Conservation (phyloP, 2,113 vertebrate species). For the Chrysemys picta region DNA sequence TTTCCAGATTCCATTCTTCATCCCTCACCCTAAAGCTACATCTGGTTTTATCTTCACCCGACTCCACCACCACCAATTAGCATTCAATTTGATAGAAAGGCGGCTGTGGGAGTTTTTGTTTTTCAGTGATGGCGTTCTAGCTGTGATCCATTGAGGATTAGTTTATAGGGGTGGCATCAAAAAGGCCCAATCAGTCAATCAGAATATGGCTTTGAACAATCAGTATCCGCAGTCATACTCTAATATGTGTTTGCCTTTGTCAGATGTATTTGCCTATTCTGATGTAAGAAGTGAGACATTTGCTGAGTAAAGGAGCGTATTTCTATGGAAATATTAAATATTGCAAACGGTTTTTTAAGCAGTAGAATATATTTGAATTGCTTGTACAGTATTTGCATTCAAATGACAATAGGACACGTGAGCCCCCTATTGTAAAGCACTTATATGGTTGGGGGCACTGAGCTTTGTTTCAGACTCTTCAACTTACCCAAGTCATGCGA, state of each 20-base stretch:
- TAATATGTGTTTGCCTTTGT: constrained; percentile 13
- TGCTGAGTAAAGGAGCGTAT: constrained; percentile 9
- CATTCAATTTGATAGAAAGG: constrained; percentile 1
- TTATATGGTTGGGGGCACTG: constrained; percentile 23
- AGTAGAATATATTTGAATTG: background rate
- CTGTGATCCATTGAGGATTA: background rate
- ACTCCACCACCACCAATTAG: background rate
- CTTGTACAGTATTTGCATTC: background rate
- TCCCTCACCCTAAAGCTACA: background rate
- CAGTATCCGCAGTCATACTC: background rate
- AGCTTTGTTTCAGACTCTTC: constrained; percentile 47
- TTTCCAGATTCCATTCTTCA: background rate
- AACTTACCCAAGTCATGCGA: constrained; percentile 10
- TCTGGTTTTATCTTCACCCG: background rate
- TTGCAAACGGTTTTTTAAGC: background rate
- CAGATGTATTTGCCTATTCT: constrained; percentile 7
- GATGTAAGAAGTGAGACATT: background rate
- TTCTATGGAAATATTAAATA: constrained; percentile 18
- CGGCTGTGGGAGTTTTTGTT: background rate
- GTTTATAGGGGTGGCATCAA: background rate
- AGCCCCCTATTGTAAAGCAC: constrained; percentile 3
- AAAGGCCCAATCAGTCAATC: background rate
- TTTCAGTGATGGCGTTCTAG: background rate
- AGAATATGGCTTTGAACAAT: background rate
- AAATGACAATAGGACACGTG: background rate